A percentile compares a stretch with the other conserved stretches of the same genome.
phyloP scores from a whole-genome alignment of 2,797 vertebrate genomes.

The Bradypus variegatus region DNA sequence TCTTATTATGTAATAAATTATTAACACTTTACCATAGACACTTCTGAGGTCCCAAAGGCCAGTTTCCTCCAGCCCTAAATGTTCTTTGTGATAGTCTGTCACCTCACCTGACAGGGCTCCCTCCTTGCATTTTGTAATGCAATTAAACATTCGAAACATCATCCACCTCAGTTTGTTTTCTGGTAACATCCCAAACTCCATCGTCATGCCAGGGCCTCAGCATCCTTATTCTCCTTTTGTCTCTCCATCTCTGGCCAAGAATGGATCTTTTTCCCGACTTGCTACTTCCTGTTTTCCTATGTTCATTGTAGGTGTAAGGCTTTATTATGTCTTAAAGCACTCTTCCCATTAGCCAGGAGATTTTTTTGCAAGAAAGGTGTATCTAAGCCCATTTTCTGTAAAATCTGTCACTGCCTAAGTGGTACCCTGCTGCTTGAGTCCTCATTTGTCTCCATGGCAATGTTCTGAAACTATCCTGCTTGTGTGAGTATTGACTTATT shows the following conservation, averaged over 20 bases:
- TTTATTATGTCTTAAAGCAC: conserved; percentile 33
- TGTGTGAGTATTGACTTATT: conserved; percentile 31
- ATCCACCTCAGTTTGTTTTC: not conserved
- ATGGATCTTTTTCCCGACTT: not conserved
- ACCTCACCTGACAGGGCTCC: not conserved
- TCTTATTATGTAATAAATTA: not conserved
- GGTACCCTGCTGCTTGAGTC: conserved; percentile 50
- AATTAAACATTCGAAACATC: not conserved
- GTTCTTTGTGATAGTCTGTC: not conserved
- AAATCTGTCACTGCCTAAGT: conserved; percentile 51
- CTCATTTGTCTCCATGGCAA: conserved; percentile 53
- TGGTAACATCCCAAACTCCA: not conserved
- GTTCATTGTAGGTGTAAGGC: not conserved
- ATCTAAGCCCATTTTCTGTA: conserved; percentile 41
- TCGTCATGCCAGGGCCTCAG: not conserved
- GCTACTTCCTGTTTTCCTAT: conserved; percentile 21
- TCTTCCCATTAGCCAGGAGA: conserved; percentile 26
- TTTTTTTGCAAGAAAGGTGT: conserved; percentile 47
- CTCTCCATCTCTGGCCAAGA: not conserved
- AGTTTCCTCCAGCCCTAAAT: not conserved
- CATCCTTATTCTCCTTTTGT: not conserved
- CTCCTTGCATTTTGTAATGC: not conserved
- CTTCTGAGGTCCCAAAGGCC: not conserved
- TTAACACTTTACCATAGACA: not conserved
- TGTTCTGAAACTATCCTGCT: conserved; percentile 49